These are phyloP conservation scores for Copsychus sechellarum DNA, from an alignment of 2,113 vertebrate genomes.

Conservation along the genomic window DNA sequence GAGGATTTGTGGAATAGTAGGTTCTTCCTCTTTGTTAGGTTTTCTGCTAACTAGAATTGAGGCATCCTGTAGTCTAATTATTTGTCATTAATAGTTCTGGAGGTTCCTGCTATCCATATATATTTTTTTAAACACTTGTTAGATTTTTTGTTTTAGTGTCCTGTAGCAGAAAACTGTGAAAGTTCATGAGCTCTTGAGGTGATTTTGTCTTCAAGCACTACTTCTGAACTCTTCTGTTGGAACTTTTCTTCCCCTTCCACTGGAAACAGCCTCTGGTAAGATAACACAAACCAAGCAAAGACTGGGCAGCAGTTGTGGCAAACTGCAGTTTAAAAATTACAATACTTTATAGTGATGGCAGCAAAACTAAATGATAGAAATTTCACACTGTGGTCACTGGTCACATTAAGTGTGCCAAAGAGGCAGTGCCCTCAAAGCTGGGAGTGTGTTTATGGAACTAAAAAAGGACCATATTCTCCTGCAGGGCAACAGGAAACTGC, in stretches of 20 bases:
- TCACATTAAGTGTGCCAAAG: not conserved
- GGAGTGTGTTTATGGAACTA: not conserved
- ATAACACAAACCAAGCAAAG: not conserved
- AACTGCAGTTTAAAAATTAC: not conserved
- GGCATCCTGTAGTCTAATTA: not conserved
- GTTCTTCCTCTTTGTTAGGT: not conserved
- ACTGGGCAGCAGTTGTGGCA: not conserved
- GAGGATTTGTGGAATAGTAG: not conserved
- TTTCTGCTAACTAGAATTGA: not conserved
- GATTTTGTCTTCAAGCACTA: not conserved
- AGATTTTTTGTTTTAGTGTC: not conserved
- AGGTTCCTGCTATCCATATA: not conserved
- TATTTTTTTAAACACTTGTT: not conserved
- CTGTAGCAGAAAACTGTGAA: not conserved
- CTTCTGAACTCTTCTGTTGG: not conserved
- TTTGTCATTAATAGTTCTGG: not conserved
- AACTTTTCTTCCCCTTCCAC: not conserved
- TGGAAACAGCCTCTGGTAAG: not conserved
- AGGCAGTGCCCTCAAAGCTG: not conserved
- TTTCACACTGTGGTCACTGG: not conserved
- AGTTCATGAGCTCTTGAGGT: not conserved
- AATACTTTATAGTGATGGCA: not conserved
- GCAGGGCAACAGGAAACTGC: not conserved
- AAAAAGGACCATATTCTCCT: not conserved
- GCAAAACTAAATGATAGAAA: not conserved